These are phyloP conservation scores for Coracias cyanogaster DNA, from an alignment of 2,797 vertebrate genomes.

Conservation along the genomic window DNA sequence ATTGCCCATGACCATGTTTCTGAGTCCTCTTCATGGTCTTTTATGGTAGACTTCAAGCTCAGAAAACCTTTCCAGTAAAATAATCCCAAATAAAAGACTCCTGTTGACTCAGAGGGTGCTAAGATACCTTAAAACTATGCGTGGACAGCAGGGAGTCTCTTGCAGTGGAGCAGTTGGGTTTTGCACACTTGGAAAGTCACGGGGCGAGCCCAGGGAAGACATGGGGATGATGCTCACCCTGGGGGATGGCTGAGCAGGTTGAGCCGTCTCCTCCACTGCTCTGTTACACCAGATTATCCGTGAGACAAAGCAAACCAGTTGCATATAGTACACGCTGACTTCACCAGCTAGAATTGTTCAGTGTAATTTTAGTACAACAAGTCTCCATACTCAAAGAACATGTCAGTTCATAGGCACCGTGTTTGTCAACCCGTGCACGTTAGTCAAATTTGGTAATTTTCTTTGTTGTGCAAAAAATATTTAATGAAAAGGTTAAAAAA, in stretches of 20 bases:
- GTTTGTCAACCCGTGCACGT: neutral
- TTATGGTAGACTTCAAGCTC: neutral
- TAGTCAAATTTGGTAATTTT: neutral
- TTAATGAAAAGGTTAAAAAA: neutral
- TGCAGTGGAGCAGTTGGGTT: neutral
- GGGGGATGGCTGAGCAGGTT: neutral
- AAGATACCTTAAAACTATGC: neutral
- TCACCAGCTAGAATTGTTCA: neutral
- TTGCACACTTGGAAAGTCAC: neutral
- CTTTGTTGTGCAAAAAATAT: neutral
- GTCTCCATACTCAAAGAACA: neutral
- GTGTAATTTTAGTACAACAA: neutral
- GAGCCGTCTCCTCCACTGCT: neutral
- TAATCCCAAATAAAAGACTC: neutral
- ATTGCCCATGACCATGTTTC: neutral
- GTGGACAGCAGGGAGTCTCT: neutral
- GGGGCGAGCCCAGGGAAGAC: neutral
- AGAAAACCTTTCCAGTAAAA: neutral
- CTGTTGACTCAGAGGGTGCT: neutral
- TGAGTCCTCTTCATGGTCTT: neutral
- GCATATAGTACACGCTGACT: neutral
- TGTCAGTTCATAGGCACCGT: rapidly evolving
- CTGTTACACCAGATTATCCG: neutral
- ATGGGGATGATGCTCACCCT: rapidly evolving
- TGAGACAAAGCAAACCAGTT: neutral